Base-by-base conservation (phyloP, 2,113 vertebrate genomes). In the Lota lota region DNA sequence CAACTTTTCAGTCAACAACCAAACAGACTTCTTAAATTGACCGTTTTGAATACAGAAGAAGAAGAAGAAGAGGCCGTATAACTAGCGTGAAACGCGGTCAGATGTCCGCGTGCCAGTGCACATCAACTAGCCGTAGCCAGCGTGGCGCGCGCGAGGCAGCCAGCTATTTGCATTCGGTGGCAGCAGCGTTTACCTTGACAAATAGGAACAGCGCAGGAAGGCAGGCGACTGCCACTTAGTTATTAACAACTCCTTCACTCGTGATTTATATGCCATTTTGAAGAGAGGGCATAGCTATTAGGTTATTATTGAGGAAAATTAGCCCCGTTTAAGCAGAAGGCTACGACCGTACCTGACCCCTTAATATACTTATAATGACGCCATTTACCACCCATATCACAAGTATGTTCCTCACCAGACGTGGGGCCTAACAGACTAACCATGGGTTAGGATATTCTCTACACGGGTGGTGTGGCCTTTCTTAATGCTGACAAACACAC, bases 331-430 rank as follows among this genome's bases (percentile, higher is more conserved):
- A 97, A 97, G 94, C 90, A 88, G 93, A 94, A 93, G 95, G 94
- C 94, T 93, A 89, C 70, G 90, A 86, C 94, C 94, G 87, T 83
- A 93, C 89, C 86, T 96, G 97, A 99, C 97, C 97, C 89, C 93
- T 95, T 99, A 99, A 99, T 99, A 95, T 95, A 88, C 94, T 97
- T 97, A 92, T 99, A 99, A 99, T 97, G 95, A 97, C 59, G 92
- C 92, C 93, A 97, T 99, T 98, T 97, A 97, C 92, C 92, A 97
- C 92, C 91, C 91, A 90, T 81, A 93, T 92, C 92, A 93, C 90
- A 90, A 94, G 94, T 91, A 88, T 87, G 83, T 90, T 90, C 72
- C 84, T 89, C 83, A 67, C 81, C 75, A 85, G 78, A 87, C 79
- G 61, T 74, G 71, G 79, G 79, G 79, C 79, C 61, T 66, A 72